A percentile compares a stretch with the other conserved stretches of the same genome.
phyloP scores from a whole-genome alignment of 2,797 vertebrate genomes.

The Lycodopsis pacificus region DNA sequence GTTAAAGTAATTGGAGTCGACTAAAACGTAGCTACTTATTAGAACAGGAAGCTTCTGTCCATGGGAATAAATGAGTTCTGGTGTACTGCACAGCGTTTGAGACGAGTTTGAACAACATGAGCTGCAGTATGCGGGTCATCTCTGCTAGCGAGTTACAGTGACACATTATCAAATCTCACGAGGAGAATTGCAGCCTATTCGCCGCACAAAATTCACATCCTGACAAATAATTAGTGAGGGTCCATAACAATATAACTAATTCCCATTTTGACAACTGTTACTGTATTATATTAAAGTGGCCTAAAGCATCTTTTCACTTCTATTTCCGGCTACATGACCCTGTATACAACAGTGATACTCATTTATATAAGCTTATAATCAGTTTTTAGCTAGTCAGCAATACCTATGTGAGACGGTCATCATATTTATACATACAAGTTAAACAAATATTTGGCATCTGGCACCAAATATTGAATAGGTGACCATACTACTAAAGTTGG shows the following conservation, averaged over 20 bases:
- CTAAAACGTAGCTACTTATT: constrained; percentile 15
- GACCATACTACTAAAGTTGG: constrained; percentile 58
- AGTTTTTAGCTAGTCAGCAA: constrained; percentile 61
- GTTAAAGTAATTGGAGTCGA: not conserved
- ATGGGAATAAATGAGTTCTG: constrained; percentile 29
- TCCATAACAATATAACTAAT: constrained; percentile 47
- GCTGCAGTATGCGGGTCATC: constrained; percentile 36
- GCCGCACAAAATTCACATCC: constrained; percentile 51
- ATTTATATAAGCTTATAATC: constrained; percentile 61
- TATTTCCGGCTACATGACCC: constrained; percentile 63
- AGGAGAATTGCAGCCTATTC: constrained; percentile 47
- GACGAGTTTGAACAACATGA: constrained; percentile 26
- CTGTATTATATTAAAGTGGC: constrained; percentile 60
- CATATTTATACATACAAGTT: constrained; percentile 71
- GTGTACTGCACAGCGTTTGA: constrained; percentile 36
- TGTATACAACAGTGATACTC: constrained; percentile 67
- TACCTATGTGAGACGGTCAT: constrained; percentile 57
- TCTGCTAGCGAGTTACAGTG: constrained; percentile 34
- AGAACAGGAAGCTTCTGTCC: constrained; percentile 18
- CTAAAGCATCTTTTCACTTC: constrained; percentile 65
- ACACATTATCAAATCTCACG: constrained; percentile 52
- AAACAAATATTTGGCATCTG: constrained; percentile 73
- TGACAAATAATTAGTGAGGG: constrained; percentile 52
- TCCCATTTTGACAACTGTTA: constrained; percentile 52
- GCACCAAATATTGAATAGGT: constrained; percentile 61